Evolutionary conservation across 1,140 invertebrate species (phyloP).

Genomic region (Trichomalopsis sarcophagae): DNA sequence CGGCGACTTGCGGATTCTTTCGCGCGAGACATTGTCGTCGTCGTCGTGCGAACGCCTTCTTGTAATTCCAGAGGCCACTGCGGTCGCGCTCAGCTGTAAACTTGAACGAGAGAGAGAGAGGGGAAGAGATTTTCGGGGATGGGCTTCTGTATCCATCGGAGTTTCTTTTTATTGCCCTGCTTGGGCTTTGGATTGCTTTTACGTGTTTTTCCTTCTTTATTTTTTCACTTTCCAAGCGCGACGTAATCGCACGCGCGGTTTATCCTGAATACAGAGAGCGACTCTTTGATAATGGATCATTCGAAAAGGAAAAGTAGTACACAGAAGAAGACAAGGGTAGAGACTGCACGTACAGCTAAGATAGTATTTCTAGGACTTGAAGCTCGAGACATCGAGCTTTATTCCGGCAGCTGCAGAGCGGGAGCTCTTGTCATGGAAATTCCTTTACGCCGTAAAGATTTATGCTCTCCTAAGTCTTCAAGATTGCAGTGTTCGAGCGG

Average conservation of each 20-base stretch:
- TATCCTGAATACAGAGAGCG: background rate
- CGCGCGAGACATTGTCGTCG: too few relatives aligned
- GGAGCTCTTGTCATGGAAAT: conserved; percentile 29
- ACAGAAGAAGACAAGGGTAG: background rate
- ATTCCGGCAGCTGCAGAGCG: background rate
- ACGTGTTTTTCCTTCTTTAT: background rate
- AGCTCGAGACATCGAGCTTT: background rate
- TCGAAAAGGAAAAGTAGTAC: background rate
- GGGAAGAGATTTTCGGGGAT: background rate
- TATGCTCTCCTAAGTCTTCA: background rate
- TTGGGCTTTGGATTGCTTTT: background rate
- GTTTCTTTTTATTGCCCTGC: background rate
- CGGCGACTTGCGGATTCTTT: background rate
- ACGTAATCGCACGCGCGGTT: too few relatives aligned
- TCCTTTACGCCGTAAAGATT: conserved; percentile 5
- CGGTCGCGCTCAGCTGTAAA: too few relatives aligned
- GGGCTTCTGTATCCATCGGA: background rate
- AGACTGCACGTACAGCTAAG: background rate
- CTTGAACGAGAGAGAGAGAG: too few relatives aligned
- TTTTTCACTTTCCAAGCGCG: too few relatives aligned
- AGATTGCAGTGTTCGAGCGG: background rate
- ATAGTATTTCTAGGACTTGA: conserved; percentile 20
- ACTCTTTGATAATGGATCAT: background rate
- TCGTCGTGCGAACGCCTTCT: background rate
- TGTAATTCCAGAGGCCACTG: background rate